Conservation (phyloP, 2,888 invertebrate species). For the Slavum lentiscoides region DNA sequence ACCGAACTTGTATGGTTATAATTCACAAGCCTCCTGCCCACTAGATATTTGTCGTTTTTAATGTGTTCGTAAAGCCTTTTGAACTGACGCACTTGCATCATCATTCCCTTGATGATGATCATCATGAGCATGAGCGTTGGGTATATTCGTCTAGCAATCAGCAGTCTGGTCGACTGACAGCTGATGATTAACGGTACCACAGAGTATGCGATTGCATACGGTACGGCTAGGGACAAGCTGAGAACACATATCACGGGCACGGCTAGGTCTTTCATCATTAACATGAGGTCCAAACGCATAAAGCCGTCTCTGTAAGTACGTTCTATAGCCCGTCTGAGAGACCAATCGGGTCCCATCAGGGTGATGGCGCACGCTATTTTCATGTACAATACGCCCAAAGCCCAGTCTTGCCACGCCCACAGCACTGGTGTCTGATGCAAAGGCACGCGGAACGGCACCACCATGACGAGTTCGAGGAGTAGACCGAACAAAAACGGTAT, state of each 20-base stretch:
- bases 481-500: constrained; percentile 91
- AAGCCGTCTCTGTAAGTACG: constrained; percentile 90
- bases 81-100: constrained; percentile 84
- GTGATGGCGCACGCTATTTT: constrained; percentile 96
- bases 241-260: constrained; percentile 87
- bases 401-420: constrained; percentile 96
- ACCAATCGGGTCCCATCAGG: constrained; percentile 98
- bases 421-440: constrained; percentile 87
- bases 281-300: constrained; percentile 81
- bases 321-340: constrained; percentile 87
- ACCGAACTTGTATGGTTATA: constrained; percentile 68
- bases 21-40: constrained; percentile 94
- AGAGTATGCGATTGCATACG: constrained; percentile 83
- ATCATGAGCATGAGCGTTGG: constrained; percentile 80
- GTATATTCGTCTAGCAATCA: constrained; percentile 84
- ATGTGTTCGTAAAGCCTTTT: constrained; percentile 94
- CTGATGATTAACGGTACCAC: constrained; percentile 71
- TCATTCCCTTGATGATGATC: constrained; percentile 66
- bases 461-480: constrained; percentile 85
- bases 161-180: constrained; percentile 70
- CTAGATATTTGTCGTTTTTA: constrained; percentile 98
- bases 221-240: constrained; percentile 86
- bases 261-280: constrained; percentile 65
- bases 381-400: constrained; percentile 90
- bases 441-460: constrained; percentile 90